Conservation (phyloP, 2,113 vertebrate genomes). For the Asarcornis scutulata region DNA sequence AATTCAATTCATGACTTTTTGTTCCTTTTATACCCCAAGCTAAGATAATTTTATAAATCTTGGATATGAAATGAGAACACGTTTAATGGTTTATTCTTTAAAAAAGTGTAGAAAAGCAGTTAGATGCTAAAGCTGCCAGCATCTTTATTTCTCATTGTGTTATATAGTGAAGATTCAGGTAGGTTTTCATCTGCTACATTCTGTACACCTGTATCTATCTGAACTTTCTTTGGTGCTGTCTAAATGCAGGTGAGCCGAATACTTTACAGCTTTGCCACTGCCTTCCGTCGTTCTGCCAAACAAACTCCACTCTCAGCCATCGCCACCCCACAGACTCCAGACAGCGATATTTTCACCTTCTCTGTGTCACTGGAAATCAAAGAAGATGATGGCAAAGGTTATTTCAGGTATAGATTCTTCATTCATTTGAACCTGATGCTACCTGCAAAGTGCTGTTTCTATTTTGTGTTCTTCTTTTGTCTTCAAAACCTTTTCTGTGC, state of each 20-base stretch:
- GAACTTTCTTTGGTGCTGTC: not conserved
- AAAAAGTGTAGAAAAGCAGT: not conserved
- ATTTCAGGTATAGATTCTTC: conserved; percentile 87
- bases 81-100: not conserved
- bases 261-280: conserved; percentile 97
- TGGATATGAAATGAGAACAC: not conserved
- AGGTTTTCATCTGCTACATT: not conserved
- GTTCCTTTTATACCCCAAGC: not conserved
- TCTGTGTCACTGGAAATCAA: conserved; percentile 97
- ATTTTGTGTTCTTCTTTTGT: not conserved
- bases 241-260: conserved; percentile 92
- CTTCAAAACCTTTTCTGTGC: not conserved
- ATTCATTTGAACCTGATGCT: not conserved
- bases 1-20: not conserved
- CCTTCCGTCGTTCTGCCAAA: conserved; percentile 94
- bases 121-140: not conserved
- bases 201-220: not conserved
- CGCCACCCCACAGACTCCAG: conserved; percentile 88
- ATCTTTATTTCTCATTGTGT: not conserved
- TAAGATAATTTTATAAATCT: not conserved
- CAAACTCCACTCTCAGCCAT: conserved; percentile 84
- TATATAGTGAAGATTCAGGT: not conserved
- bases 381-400: conserved; percentile 98
- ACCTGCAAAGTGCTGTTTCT: not conserved
- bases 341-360: conserved; percentile 97